Evolutionary conservation across 2,888 invertebrate species (phyloP).

Genomic region (Eudasyphora cyanicolor): DNA sequence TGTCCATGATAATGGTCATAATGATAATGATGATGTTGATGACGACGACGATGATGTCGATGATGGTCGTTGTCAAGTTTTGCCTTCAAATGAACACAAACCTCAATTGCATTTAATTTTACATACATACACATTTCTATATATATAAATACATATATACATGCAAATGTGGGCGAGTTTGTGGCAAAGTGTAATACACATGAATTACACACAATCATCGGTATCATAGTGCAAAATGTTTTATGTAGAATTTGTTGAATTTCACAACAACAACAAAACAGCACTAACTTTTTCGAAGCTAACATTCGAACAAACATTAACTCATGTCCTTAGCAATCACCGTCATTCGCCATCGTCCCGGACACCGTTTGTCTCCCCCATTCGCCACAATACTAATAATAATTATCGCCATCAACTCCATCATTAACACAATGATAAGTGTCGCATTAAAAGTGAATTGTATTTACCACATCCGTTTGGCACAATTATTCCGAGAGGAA

Average conservation of each 20-base stretch:
- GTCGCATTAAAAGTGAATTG: slow-evolving; percentile 64
- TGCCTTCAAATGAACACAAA: slow-evolving; percentile 9
- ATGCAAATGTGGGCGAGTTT: not conserved
- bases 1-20: not conserved
- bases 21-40: not conserved
- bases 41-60: not conserved
- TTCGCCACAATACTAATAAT: slow-evolving; percentile 23
- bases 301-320: slow-evolving; percentile 36
- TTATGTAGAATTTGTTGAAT: slow-evolving; percentile 18
- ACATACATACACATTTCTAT: too few species aligned
- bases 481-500: slow-evolving; percentile 41
- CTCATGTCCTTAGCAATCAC: not conserved
- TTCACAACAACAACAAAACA: too few species aligned
- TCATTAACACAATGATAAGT: slow-evolving; percentile 63
- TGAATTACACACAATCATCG: slow-evolving; percentile 7
- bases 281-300: slow-evolving; percentile 55
- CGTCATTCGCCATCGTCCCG: not conserved
- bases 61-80: slow-evolving; percentile 22
- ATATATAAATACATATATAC: not conserved
- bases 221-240: slow-evolving; percentile 17
- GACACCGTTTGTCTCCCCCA: not conserved
- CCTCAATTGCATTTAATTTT: slow-evolving; percentile 40
- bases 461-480: slow-evolving; percentile 62
- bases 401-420: too few species aligned
- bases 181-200: not conserved